Evolutionary conservation across 2,888 invertebrate species (phyloP).

Genomic region (Xanthia icteritia): DNA sequence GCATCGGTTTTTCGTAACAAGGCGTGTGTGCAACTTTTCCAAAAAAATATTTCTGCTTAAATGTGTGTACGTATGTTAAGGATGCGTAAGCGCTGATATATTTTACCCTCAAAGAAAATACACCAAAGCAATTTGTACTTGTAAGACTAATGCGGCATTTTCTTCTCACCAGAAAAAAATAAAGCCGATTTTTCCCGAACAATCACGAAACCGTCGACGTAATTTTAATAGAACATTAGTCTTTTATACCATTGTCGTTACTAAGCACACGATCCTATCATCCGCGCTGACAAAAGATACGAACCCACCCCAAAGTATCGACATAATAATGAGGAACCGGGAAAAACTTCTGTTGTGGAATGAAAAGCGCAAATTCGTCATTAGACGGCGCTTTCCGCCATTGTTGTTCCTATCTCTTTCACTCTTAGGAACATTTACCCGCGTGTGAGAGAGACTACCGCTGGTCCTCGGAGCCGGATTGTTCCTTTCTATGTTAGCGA

Average conservation of each 20-base stretch:
- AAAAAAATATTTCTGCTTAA: not conserved
- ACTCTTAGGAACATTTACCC: constrained; percentile 61
- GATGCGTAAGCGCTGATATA: not conserved
- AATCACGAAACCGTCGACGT: constrained; percentile 61
- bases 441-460: constrained; percentile 81
- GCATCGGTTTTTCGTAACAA: not conserved
- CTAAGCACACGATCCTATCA: constrained; percentile 86
- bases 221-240: constrained; percentile 72
- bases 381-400: constrained; percentile 90
- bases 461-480: constrained; percentile 89
- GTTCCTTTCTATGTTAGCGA: constrained; percentile 90
- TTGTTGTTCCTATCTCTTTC: constrained; percentile 84
- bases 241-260: constrained; percentile 78
- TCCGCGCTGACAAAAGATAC: constrained; percentile 82
- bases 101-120: constrained; percentile 5
- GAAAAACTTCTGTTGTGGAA: constrained; percentile 91
- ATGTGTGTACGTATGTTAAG: not conserved
- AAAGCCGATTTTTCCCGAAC: constrained; percentile 66
- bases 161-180: constrained; percentile 51
- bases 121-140: constrained; percentile 27
- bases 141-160: constrained; percentile 6
- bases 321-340: constrained; percentile 89
- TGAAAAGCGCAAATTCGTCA: constrained; percentile 91
- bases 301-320: constrained; percentile 88
- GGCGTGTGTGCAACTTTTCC: not conserved